Evolutionary conservation across 2,797 vertebrate species (phyloP).

Genomic region (Martes flavigula): DNA sequence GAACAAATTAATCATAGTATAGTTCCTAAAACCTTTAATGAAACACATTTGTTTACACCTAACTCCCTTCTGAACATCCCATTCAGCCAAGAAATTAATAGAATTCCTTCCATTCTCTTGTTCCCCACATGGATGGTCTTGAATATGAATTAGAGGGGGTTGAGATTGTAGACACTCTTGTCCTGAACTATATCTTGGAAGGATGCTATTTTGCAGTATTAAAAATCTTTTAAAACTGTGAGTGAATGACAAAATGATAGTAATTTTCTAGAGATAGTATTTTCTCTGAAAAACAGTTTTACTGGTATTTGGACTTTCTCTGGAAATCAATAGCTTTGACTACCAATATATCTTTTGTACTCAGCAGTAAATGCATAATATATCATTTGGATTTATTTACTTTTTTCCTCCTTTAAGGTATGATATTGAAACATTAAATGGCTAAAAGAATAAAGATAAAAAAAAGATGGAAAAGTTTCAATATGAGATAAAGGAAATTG

Average conservation of each 20-base stretch:
- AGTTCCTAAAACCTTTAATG: neutral
- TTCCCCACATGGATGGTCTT: neutral
- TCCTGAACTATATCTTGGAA: neutral
- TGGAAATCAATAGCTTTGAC: neutral
- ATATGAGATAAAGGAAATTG: neutral
- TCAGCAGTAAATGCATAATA: neutral
- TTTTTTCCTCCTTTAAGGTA: neutral
- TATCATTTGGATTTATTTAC: neutral
- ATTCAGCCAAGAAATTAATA: neutral
- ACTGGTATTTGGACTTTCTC: constrained; percentile 36
- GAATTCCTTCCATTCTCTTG: neutral
- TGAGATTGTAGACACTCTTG: neutral
- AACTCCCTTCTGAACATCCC: neutral
- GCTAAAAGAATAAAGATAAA: constrained; percentile 12
- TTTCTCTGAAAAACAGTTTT: neutral
- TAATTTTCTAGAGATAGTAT: neutral
- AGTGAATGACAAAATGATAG: neutral
- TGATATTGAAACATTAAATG: neutral
- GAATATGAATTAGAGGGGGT: neutral
- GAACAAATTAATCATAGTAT: neutral
- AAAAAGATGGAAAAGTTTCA: constrained; percentile 33
- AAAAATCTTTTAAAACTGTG: neutral
- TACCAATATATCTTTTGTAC: neutral
- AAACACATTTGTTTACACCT: neutral
- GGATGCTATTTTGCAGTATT: neutral